These are phyloP conservation scores for Wasmannia auropunctata DNA, from an alignment of 1,140 invertebrate genomes.

Conservation along the genomic window DNA sequence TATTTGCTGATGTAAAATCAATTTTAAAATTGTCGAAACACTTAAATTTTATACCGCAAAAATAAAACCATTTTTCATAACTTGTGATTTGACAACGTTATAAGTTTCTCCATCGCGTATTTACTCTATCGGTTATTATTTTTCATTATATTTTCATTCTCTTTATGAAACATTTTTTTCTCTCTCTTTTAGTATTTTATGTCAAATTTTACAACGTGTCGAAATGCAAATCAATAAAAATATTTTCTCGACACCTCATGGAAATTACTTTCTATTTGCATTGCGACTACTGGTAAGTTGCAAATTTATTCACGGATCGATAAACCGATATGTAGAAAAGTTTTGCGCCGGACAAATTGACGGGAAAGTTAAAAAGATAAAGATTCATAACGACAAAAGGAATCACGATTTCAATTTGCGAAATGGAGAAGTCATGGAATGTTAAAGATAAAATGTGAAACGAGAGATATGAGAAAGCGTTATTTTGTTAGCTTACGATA, in stretches of 20 bases:
- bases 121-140: neutral
- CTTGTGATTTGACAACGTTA: neutral
- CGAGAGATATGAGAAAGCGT: neutral
- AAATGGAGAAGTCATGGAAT: neutral
- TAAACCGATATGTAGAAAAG: slow-evolving; percentile 41
- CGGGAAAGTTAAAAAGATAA: neutral
- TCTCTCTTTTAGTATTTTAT: neutral
- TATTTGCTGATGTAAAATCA: neutral
- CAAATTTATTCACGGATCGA: slow-evolving; percentile 46
- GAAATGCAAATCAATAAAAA: slow-evolving; percentile 35
- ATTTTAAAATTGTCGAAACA: neutral
- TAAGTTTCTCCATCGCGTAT: neutral
- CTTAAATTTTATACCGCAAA: neutral
- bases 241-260: neutral
- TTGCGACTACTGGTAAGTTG: neutral
- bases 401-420: slow-evolving; percentile 11
- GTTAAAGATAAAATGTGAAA: neutral
- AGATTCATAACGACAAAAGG: neutral
- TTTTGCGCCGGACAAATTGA: neutral
- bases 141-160: neutral
- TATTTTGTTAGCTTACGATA: neutral
- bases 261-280: slow-evolving; percentile 33
- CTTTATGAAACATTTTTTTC: neutral
- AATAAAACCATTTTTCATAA: neutral
- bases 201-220: neutral